Conservation (phyloP, 2,113 vertebrate species). For the Gallinago paraguaiae region DNA sequence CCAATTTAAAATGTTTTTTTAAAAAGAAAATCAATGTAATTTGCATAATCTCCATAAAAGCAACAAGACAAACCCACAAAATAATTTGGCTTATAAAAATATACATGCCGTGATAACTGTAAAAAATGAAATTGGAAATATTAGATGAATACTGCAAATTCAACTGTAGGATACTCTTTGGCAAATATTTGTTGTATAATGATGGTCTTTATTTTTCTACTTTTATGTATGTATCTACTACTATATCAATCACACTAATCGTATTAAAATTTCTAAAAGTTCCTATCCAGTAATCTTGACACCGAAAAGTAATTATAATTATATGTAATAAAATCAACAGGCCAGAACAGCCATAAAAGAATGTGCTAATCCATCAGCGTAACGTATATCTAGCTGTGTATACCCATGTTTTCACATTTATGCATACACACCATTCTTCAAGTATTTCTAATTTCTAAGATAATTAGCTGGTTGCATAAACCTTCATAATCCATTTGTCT, state of each 20-base stretch:
- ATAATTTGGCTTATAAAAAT: not conserved
- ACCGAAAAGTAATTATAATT: slow-evolving; percentile 16
- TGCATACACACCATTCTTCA: not conserved
- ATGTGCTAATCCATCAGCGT: not conserved
- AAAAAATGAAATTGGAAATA: not conserved
- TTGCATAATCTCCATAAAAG: not conserved
- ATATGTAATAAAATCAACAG: slow-evolving; percentile 28
- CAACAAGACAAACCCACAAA: not conserved
- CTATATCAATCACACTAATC: not conserved
- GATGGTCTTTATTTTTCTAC: not conserved
- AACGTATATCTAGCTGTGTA: not conserved
- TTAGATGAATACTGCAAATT: not conserved
- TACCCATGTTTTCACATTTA: not conserved
- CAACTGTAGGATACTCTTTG: not conserved
- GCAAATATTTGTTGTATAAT: slow-evolving; percentile 13
- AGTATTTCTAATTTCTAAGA: not conserved
- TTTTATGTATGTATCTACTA: not conserved
- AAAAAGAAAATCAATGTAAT: not conserved
- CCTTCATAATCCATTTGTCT: not conserved
- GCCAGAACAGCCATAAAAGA: slow-evolving; percentile 9
- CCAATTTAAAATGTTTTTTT: not conserved
- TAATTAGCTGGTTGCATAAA: slow-evolving; percentile 10
- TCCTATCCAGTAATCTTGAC: slow-evolving; percentile 25
- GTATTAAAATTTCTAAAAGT: not conserved
- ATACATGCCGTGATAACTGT: not conserved